Conservation (phyloP, 2,113 vertebrate species). For the Campylomormyrus tamandua region DNA sequence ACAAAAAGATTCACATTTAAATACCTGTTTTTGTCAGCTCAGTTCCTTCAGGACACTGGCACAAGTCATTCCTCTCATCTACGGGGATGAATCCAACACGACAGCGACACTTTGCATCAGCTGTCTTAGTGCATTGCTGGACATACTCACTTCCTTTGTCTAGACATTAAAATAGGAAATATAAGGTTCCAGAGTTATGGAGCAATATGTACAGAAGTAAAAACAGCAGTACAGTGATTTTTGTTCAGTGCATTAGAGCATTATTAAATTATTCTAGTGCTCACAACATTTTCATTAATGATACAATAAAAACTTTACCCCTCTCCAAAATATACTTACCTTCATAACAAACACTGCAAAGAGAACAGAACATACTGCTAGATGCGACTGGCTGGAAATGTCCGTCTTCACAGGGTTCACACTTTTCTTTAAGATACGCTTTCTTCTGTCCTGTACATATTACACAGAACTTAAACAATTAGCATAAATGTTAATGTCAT, state of each 20-base stretch:
- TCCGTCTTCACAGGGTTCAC: not conserved
- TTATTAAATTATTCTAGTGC: not conserved
- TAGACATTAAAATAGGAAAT: constrained; percentile 7
- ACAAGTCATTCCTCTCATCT: accelerated
- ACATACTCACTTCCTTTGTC: not conserved
- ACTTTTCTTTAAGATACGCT: accelerated
- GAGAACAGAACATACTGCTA: not conserved
- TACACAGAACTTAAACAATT: not conserved
- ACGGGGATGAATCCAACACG: constrained; percentile 7
- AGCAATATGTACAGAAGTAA: not conserved
- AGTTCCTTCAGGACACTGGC: constrained; percentile 37
- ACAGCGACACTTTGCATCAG: constrained; percentile 37
- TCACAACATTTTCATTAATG: not conserved
- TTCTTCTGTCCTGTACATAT: constrained; percentile 27
- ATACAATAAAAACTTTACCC: not conserved
- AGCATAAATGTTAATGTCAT: not conserved
- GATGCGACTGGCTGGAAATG: constrained; percentile 11
- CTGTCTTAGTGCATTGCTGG: not conserved
- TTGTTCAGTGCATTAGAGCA: not conserved
- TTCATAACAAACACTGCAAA: not conserved
- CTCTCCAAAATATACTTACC: not conserved
- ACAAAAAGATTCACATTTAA: not conserved
- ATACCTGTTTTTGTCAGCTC: constrained; percentile 18
- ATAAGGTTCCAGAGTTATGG: not conserved
- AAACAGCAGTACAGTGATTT: not conserved